Evolutionary conservation across 2,113 vertebrate genomes (phyloP), one percentile per base, ranked within the genome.

Genomic region (Sitta europaea): DNA sequence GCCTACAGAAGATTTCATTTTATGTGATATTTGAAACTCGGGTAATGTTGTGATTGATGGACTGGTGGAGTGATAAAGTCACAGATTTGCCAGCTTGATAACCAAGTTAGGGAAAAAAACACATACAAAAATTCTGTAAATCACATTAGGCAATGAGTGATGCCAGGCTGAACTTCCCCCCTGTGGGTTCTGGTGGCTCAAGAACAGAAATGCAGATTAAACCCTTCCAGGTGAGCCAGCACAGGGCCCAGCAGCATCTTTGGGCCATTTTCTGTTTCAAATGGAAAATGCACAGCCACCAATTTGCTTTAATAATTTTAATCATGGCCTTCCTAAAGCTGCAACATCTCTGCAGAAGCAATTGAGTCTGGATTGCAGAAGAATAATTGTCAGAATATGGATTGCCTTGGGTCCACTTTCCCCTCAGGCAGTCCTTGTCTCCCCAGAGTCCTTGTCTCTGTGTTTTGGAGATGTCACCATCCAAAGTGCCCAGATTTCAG

Each of bases 121-220:
- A 13, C 11, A 27, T 1, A 18, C 3, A 55, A 43, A 36, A 62
- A 48, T 59, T 47, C 11, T 36, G 21, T 31, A 31, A 43, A 77
- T 61, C 35, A 16, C 4, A 2, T 19, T n/a, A 21, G 17, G 18
- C 31, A 53, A n/a, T 3, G 43, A 27, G 36, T 0, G 10, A 42
- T 24, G 17, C n/a, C 70, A 87, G 62, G 48, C 38, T 54, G 33
- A 42, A 27, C 29, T 22, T 35, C 27, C 59, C 31, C 62, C 47
- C 73, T 9, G 2, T 11, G 35, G 38, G 42, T 28, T 43, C 75
- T n/a, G 20, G 25, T 14, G 27, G 14, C 61, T 54, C 42, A 54
- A 51, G 65, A 80, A 27, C 0, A 81, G 21, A 90, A 88, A 79
- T 14, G 3, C 5, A 79, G 73, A 91, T 57, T 13, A 62, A 90